Evolutionary conservation across 2,113 vertebrate genomes (phyloP).

Genomic region (Arvicanthis niloticus): DNA sequence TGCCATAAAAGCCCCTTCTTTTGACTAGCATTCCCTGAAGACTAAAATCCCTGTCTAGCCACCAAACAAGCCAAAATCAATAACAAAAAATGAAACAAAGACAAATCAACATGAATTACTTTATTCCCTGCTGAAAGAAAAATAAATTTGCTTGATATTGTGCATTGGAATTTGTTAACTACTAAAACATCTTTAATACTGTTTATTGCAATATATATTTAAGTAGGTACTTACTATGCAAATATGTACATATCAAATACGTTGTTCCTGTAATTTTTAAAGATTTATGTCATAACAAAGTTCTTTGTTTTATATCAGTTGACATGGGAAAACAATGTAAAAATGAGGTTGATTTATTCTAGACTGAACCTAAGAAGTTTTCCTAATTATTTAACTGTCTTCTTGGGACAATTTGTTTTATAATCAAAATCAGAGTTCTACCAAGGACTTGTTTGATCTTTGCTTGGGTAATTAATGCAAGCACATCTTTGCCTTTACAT

Average conservation of each 20-base stretch:
- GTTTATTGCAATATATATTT: background rate
- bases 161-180: background rate
- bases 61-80: constrained; percentile 8
- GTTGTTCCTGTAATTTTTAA: background rate
- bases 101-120: background rate
- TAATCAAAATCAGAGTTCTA: background rate
- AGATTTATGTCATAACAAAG: background rate
- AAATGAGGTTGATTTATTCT: background rate
- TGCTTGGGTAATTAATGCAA: background rate
- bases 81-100: background rate
- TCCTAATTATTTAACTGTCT: constrained; percentile 41
- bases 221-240: background rate
- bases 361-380: background rate
- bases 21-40: background rate
- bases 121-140: background rate
- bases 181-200: background rate
- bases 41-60: constrained; percentile 34
- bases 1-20: constrained; percentile 49
- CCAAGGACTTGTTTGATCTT: constrained; percentile 4
- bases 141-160: background rate
- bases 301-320: background rate
- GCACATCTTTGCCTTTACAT: background rate
- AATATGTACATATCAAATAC: background rate
- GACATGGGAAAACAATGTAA: background rate
- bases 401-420: constrained; percentile 45